Evolutionary conservation across 1,140 invertebrate genomes (phyloP), one percentile per base, ranked within the genome.

Genomic region (Nymphalis io): DNA sequence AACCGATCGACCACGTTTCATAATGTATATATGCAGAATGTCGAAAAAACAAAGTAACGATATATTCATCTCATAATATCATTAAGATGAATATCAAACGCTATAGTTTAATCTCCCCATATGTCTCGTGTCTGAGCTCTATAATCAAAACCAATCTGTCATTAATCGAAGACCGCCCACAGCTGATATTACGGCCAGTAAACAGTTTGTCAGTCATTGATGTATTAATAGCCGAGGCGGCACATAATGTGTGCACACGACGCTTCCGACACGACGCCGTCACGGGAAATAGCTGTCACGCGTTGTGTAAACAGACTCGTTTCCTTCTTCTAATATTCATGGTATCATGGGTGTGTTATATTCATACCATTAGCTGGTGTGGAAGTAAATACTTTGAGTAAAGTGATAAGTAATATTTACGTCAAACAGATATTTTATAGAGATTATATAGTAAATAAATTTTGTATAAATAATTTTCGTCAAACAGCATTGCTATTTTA

Each of bases 271-370:
- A 58, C 62, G 68, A 51, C 42, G 27, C 60, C 60, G 48, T 53
- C 48, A 21, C 59, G 44, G 74, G 74, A 73, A 74, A 76, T 71
- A 23, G 74, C 61, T 70, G 74, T 76, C 74, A 76, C 62, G 64
- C 63, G 63, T 57, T 38, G 46, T 65, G 61, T 70, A 70, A 65
- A 65, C 68, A 60, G 58, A n/a, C 23, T 8, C 39, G 60, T 38
- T 61, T 46, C 48, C 48, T 53, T 44, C 65, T 68, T 53, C 39
- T 61, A 60, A 68, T 60, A 60, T 68, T 68, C 65, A 67, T 38
- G 27, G 48, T 53, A 60, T 68, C 65, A 67, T 38, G 27, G 48
- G 65, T 60, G 65, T 60, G 55, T 39, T 55, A 39, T 42, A 33
- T 20, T 51, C 57, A 62, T 33, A 44, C 20, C 39, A 42, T 18